Base-by-base conservation (phyloP, 2,797 vertebrate species). In the Malurus leucopterus region DNA sequence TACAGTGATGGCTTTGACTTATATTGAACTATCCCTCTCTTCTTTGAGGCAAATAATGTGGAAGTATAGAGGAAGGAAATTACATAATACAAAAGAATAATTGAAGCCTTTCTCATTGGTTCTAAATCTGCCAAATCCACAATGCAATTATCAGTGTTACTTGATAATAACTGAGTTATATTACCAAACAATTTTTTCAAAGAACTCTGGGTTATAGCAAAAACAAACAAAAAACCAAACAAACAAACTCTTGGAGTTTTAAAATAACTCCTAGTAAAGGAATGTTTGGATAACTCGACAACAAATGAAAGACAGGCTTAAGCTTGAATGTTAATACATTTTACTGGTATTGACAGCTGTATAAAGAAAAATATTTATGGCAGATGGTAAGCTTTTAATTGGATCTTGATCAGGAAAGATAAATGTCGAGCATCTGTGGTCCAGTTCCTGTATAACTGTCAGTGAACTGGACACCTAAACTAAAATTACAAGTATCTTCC, bases 321-420 rank as follows among this genome's bases (percentile, higher is more conserved):
- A 41, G 13, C 11, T 74, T 89, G 51, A 91, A 86, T 54, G 14
- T 3, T 70, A 57, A 68, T 62, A 13, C 13, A 53, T 22, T 27
- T 22, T 29, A 54, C 11, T 32, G 50, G 18, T 19, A 49, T 26
- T 90, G 67, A 86, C 91, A 61, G 24, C 34, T 86, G 11, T 24
- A 68, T 41, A 19, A 44, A 89, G 40, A 43, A 22, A 84, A 86
- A 86, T 36, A 67, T 63, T 75, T 75, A 51, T 68, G 63, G 44
- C 69, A 95, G 75, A 92, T 76, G 73, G 69, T 21, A 73, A 79
- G 38, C 16, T 86, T 88, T 90, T 89, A 89, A 76, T 81, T 94
- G 76, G 64, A 83, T 83, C 20, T 83, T 74, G 19, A 78, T 86
- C 62, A 89, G 64, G 47, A 91, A 84, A 78, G 21, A 57, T 11